Conservation (phyloP, 2,888 invertebrate genomes). For the Xestia sexstrigata region DNA sequence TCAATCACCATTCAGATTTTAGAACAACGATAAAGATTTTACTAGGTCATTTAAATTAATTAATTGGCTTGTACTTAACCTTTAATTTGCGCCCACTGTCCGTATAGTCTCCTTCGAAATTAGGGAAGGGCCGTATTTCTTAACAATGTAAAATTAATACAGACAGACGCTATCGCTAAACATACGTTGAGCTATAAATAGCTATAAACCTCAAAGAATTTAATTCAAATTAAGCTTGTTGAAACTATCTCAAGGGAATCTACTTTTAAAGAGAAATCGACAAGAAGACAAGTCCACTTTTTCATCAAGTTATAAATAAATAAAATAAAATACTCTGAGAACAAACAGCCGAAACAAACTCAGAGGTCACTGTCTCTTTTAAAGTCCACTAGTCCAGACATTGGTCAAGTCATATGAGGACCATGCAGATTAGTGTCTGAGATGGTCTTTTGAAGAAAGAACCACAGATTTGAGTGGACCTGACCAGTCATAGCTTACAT, state of each 20-base stretch:
- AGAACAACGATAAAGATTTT: constrained; percentile 19
- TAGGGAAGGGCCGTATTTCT: not conserved
- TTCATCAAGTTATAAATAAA: not conserved
- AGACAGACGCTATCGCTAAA: not conserved
- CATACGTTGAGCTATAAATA: not conserved
- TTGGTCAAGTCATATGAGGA: too few species aligned
- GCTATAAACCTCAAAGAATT: not conserved
- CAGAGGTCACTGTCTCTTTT: too few species aligned
- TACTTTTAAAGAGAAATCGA: not conserved
- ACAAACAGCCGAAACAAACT: too few species aligned
- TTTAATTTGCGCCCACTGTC: not conserved
- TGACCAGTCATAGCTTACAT: not conserved
- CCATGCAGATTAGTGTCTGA: too few species aligned
- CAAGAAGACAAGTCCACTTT: not conserved
- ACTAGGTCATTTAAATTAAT: constrained; percentile 1
- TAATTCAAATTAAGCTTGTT: not conserved
- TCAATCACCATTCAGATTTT: constrained; percentile 22
- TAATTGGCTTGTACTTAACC: not conserved
- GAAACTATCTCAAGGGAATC: not conserved
- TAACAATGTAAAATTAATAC: not conserved
- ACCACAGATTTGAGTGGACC: too few species aligned
- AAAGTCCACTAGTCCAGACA: too few species aligned
- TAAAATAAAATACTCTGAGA: too few species aligned
- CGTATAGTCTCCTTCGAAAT: not conserved
- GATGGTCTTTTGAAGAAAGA: too few species aligned